Percentiles rank a stretch among this genome's conserved stretches.
phyloP scores from a whole-genome alignment of 2,797 vertebrate genomes.

The Aphelocoma californica region DNA sequence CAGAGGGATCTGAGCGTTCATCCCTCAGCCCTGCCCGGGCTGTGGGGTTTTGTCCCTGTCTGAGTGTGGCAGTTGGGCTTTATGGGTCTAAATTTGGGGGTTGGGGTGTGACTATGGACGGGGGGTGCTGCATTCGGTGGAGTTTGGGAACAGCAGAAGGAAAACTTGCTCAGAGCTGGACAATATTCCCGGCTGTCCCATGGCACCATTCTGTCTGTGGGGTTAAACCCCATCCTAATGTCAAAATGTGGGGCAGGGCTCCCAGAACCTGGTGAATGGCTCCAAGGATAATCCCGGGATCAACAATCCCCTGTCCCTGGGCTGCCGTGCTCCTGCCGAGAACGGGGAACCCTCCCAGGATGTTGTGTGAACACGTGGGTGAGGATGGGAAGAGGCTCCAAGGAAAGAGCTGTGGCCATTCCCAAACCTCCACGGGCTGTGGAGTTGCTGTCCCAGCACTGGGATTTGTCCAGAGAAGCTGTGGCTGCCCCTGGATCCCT shows the following conservation, averaged over 20 bases:
- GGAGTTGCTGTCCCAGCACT: background rate
- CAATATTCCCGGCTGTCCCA: rapidly evolving
- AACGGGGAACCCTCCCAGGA: background rate
- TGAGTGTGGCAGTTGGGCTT: rapidly evolving
- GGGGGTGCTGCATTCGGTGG: rapidly evolving
- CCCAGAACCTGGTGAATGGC: rapidly evolving
- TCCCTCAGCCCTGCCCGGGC: background rate
- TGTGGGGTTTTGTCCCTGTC: background rate
- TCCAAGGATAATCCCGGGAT: background rate
- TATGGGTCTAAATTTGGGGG: background rate
- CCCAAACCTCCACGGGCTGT: rapidly evolving
- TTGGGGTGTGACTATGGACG: rapidly evolving
- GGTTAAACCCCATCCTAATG: background rate
- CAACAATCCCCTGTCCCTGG: rapidly evolving
- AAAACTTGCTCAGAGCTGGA: rapidly evolving
- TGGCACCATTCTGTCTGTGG: rapidly evolving
- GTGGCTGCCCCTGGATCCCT: background rate
- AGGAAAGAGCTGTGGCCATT: background rate
- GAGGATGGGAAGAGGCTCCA: background rate
- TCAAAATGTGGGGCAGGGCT: background rate
- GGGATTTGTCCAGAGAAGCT: background rate
- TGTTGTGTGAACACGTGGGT: rapidly evolving
- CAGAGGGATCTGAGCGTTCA: background rate
- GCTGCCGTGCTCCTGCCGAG: rapidly evolving
- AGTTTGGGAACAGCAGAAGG: background rate